phyloP scores from a whole-genome alignment of 1,140 invertebrate species.

The Papilio polytes region DNA sequence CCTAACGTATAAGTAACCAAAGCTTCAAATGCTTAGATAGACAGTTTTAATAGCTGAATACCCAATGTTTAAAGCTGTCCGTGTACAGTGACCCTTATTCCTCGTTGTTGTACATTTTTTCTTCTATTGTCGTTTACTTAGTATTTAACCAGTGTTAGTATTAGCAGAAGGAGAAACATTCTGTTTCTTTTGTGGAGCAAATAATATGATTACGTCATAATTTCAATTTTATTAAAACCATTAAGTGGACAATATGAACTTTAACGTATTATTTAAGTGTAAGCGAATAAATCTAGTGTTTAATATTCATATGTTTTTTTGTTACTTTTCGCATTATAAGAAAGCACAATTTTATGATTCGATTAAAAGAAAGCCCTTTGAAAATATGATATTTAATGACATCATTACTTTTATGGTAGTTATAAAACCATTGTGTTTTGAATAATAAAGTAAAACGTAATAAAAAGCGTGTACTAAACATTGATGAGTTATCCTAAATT shows the following conservation, averaged over 20 bases:
- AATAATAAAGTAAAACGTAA: neutral
- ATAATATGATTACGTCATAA: neutral
- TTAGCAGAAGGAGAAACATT: too few relatives aligned
- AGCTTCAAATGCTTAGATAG: neutral
- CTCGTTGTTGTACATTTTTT: neutral
- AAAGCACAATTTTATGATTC: neutral
- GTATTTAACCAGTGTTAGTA: too few relatives aligned
- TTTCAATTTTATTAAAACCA: neutral
- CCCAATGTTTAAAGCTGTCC: too few relatives aligned
- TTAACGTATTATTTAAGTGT: neutral
- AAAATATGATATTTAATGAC: constrained; percentile 1
- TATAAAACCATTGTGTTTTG: constrained; percentile 14
- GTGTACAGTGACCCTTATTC: too few relatives aligned
- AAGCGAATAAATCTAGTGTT: neutral
- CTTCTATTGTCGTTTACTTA: neutral
- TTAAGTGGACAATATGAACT: neutral
- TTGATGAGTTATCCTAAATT: constrained; percentile 17
- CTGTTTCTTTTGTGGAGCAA: neutral
- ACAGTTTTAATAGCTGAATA: too few relatives aligned
- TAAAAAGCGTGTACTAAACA: constrained; percentile 5
- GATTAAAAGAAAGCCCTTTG: constrained; percentile 27
- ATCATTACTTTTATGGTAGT: constrained; percentile 10
- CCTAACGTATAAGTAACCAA: neutral
- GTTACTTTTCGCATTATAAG: neutral
- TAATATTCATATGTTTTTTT: neutral